Evolutionary conservation across 2,797 vertebrate species (phyloP).

Genomic region (Loriculus beryllinus): DNA sequence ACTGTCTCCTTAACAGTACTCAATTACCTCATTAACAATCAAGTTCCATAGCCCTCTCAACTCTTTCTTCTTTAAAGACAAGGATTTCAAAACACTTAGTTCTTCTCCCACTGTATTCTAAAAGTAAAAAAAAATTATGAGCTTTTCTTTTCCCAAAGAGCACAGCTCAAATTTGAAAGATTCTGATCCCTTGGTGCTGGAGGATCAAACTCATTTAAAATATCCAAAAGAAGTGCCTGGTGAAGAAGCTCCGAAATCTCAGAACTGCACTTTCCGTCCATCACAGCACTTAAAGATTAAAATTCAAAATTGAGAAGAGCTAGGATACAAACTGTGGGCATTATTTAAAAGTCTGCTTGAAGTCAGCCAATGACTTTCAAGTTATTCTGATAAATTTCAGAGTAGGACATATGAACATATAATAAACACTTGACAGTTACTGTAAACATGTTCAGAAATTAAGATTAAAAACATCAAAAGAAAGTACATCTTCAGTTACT

Average conservation of each 20-base stretch:
- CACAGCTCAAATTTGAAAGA: background rate
- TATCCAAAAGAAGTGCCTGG: background rate
- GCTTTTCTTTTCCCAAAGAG: background rate
- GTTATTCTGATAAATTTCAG: background rate
- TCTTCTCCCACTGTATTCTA: background rate
- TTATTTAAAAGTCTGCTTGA: conserved; percentile 9
- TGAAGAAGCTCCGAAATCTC: background rate
- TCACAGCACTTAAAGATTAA: background rate
- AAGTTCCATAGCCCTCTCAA: background rate
- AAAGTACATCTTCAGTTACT: background rate
- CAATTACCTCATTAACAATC: background rate
- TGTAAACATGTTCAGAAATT: background rate
- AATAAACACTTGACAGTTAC: background rate
- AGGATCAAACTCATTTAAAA: background rate
- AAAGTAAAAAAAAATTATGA: background rate
- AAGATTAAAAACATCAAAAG: background rate
- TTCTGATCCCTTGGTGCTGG: background rate
- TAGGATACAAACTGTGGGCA: background rate
- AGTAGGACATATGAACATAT: background rate
- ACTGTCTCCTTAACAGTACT: background rate
- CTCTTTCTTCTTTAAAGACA: background rate
- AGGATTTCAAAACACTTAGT: background rate
- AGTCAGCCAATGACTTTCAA: background rate
- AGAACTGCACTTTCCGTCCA: background rate
- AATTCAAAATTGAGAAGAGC: background rate